Evolutionary conservation across 2,797 vertebrate genomes (phyloP), one percentile per base, ranked within the genome.

Genomic region (Mycteria americana): DNA sequence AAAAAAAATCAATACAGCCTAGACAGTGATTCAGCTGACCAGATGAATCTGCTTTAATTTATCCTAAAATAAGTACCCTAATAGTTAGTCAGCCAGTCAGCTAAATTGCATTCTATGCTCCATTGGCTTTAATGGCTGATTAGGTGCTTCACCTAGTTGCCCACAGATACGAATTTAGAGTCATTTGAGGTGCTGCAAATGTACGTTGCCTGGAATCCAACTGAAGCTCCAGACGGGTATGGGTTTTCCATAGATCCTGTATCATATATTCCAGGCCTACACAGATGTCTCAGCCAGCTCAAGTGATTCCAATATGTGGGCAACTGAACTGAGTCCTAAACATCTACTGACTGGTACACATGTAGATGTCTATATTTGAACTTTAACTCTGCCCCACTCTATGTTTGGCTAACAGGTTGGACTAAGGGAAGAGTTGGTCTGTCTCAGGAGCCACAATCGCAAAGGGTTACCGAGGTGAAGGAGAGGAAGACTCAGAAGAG

Each of bases 21-120:
- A 76, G 46, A 70, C 21, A 76, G 75, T 64, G 56, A 70, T 89
- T 93, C 78, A 85, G 60, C 13, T 80, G 88, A 91, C 56, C 67
- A 91, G 48, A 87, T 23, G 37, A 74, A 90, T 85, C 68, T 59
- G 45, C 56, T 87, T 94, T 54, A 70, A 82, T 89, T 82, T 89
- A 59, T 50, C 50, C 78, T 83, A 81, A 88, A 94, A 72, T 72
- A 93, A 89, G 48, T 48, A 89, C 35, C 30, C 51, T 76, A 63
- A 88, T 24, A 94, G 65, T 85, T 74, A 91, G 43, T 73, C 59
- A 73, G 39, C 16, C 41, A 62, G n/a, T 28, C 78, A 89, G 72
- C 22, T 91, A 89, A 94, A 94, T 92, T 91, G 57, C 72, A 80
- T 93, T 93, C 75, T 83, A 14, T 80, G 72, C 56, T 95, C 45